A percentile compares a stretch with the other conserved stretches of the same genome.
Evolutionary conservation across 92 coral and sea anemone genomes (phyloP).

Genomic region (Porites divaricata): DNA sequence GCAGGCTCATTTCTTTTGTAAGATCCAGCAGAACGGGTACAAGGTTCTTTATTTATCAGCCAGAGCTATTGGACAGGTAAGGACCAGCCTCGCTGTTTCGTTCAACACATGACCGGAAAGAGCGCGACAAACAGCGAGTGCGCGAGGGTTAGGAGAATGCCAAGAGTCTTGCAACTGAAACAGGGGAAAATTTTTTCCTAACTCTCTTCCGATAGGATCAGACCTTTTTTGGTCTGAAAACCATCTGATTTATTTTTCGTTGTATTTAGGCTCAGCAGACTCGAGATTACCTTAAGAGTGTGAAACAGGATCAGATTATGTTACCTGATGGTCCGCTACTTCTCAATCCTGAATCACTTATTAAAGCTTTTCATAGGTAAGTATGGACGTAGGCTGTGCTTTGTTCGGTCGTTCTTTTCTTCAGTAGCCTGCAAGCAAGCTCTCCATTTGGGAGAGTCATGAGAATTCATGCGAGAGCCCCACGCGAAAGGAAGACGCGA

Average conservation of each 20-base stretch:
- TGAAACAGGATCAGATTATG: conserved; percentile 91
- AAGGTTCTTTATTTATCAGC: conserved; percentile 95
- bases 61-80: conserved; percentile 98
- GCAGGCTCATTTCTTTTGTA: conserved; percentile 95
- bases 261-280: conserved; percentile 84
- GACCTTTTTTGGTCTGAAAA: background rate
- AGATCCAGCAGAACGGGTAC: conserved; percentile 91
- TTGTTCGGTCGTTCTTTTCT: background rate
- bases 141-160: too few relatives aligned
- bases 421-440: too few relatives aligned
- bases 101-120: too few relatives aligned
- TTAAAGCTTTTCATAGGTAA: conserved; percentile 98
- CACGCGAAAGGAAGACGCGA: too few relatives aligned
- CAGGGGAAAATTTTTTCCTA: background rate
- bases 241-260: background rate
- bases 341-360: conserved; percentile 93
- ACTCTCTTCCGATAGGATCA: background rate
- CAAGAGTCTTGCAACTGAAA: too few relatives aligned
- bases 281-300: conserved; percentile 91
- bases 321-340: conserved; percentile 96
- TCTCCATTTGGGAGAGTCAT: too few relatives aligned
- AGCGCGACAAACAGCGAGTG: too few relatives aligned
- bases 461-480: too few relatives aligned
- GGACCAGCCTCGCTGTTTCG: background rate
- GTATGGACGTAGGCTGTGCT: background rate